phyloP scores from a whole-genome alignment of 1,140 invertebrate genomes.

The Triops cancriformis region DNA sequence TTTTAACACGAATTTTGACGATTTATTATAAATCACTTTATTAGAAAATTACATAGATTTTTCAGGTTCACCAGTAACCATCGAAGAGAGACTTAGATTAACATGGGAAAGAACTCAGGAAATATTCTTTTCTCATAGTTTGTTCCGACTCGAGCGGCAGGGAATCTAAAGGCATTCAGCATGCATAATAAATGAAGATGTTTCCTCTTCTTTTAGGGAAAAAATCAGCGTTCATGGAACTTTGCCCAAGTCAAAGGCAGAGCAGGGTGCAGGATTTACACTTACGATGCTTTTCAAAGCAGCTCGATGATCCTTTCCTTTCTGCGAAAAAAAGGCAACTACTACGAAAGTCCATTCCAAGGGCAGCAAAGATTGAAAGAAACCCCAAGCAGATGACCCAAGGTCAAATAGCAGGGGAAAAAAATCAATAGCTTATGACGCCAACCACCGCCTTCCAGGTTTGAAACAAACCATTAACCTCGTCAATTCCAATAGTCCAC shows the following conservation, averaged over 20 bases:
- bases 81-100: not conserved
- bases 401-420: not conserved
- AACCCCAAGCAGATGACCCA: not conserved
- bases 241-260: conserved; percentile 10
- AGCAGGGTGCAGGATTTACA: conserved; percentile 8
- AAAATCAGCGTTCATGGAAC: not conserved
- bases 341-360: not conserved
- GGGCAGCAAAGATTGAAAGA: not conserved
- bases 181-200: conserved; percentile 7
- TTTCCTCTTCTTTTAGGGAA: not conserved
- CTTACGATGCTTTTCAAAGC: conserved; percentile 1
- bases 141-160: not conserved
- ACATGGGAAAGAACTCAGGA: not conserved
- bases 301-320: not conserved
- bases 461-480: not conserved
- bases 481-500: not conserved
- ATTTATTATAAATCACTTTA: not conserved
- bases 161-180: not conserved
- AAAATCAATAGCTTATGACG: conserved; percentile 7
- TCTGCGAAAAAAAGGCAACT: not conserved
- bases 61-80: not conserved
- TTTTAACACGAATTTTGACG: too few species aligned
- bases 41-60: not conserved
- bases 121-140: not conserved
- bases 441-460: not conserved